Conservation (phyloP, 1,140 invertebrate species). For the Drosophila micromelanica region DNA sequence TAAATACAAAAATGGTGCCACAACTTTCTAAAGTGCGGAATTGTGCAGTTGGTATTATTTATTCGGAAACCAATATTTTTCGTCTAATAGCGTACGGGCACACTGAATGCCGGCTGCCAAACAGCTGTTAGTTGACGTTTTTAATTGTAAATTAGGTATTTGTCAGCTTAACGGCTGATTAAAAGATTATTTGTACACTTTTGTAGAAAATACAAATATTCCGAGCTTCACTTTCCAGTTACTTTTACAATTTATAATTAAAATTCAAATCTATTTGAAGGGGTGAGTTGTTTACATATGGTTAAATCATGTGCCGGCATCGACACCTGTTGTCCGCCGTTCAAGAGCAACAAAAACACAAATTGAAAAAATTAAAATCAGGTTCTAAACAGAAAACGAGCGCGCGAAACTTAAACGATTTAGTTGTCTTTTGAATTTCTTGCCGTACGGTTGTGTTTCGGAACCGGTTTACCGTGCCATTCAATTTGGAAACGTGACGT, state of each 20-base stretch:
- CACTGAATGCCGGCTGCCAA: conserved; percentile 33
- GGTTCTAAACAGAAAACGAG: conserved; percentile 57
- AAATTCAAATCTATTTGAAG: neutral
- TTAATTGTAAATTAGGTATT: conserved; percentile 17
- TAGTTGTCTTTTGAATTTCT: conserved; percentile 78
- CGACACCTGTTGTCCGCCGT: conserved; percentile 47
- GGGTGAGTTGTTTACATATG: conserved; percentile 1
- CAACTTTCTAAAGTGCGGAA: neutral
- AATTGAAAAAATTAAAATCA: conserved; percentile 46
- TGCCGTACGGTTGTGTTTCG: conserved; percentile 68
- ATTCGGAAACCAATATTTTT: neutral
- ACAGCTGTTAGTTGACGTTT: conserved; percentile 20
- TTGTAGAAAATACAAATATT: conserved; percentile 2
- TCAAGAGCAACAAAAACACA: conserved; percentile 38
- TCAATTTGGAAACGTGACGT: conserved; percentile 52
- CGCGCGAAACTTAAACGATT: conserved; percentile 62
- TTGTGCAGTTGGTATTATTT: neutral
- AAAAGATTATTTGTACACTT: conserved; percentile 3
- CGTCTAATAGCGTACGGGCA: conserved; percentile 14
- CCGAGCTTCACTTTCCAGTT: too few relatives aligned
- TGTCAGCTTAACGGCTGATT: conserved; percentile 5
- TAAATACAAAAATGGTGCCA: neutral
- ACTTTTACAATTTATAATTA: neutral
- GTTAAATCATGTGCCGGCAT: conserved; percentile 21
- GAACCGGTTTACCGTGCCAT: conserved; percentile 62